Base-by-base conservation (phyloP, 2,797 vertebrate species). In the Poecile montanus region DNA sequence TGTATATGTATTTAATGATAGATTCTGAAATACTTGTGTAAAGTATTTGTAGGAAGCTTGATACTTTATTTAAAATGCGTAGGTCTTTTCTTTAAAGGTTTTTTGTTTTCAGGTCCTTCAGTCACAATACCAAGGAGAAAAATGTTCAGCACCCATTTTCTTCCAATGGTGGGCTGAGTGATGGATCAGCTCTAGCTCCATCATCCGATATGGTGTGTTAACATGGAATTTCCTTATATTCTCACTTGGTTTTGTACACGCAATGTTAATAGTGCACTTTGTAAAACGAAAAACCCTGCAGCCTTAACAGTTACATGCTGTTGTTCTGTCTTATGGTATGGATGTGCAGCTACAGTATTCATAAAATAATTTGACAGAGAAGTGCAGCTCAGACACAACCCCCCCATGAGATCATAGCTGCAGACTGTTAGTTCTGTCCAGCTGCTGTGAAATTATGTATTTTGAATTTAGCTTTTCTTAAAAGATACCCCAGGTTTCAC, bases 151-250 rank as follows among this genome's bases (percentile, higher is more conserved):
- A 16, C 10, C 42, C 32, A 6, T 3, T 90, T 87, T 81, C 68
- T 91, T 87, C 93, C 65, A 50, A 12, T 90, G 76, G 1, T 78
- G 26, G 44, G 48, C 61, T 60, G 51, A 54, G 27, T 30, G 30
- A 51, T 65, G 90, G 57, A 54, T 85, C 66, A 83, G 16, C 53
- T 91, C 32, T 78, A 45, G 54, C 73, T 68, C 42, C 79, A 47
- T 88, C 95, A 70, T 30, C 62, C 70, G 71, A 68, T 70, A 68
- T 7, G 96, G 97, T 98, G 76, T 58, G 96, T 97, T 95, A 93
- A 93, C n/a, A 34, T 11, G 14, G 10, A 48, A 42, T 68, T 85
- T 82, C 51, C 10, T 47, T 92, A 36, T 78, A 47, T n/a, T 91
- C 25, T 74, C 34, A 17, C 40, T 84, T 4, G 1, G 15, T 60